Evolutionary conservation across 2,113 vertebrate genomes (phyloP), one percentile per base, ranked within the genome.

Genomic region (Rhizomys pruinosus): DNA sequence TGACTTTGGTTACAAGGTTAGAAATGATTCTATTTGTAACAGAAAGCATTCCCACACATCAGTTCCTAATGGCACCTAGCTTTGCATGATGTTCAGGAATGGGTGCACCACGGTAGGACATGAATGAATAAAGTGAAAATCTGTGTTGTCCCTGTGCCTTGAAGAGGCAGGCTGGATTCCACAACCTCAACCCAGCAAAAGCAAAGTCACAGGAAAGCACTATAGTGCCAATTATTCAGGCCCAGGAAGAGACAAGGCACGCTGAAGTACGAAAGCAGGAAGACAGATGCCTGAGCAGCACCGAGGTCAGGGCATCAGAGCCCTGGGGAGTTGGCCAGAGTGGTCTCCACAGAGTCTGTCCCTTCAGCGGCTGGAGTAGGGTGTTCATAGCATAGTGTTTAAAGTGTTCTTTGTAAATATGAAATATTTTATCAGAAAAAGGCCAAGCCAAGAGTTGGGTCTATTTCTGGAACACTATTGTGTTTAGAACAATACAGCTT

Each of bases 401-500:
- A 23, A 63, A 1, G 0, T 8, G 19, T 7, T 64, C 34, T 94
- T 57, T 64, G 52, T 42, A 39, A 88, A 61, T 20, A 55, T 0
- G 23, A 85, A 68, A 44, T 25, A 29, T 59, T 55, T 87, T 16
- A 25, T 90, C 78, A 78, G 64, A 82, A 89, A 57, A 77, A 47
- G 57, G 63, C 42, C 71, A 39, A 91, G 34, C 13, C 44, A 3
- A 22, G 1, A 19, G 19, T 23, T 37, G 7, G 25, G 2, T 20
- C 85, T 86, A 32, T 94, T 89, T 94, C 77, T 87, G 92, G 77
- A 84, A 10, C 42, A 12, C 25, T 16, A 20, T 17, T 88, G 74
- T 89, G 74, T 79, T 63, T n/a, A n/a, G 39, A 94, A 68, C 77
- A 87, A 63, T 44, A 32, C 0, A 2, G 2, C 57, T 81, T 68